These are phyloP conservation scores for Rostratula benghalensis DNA, from an alignment of 2,113 vertebrate genomes.

Conservation along the genomic window DNA sequence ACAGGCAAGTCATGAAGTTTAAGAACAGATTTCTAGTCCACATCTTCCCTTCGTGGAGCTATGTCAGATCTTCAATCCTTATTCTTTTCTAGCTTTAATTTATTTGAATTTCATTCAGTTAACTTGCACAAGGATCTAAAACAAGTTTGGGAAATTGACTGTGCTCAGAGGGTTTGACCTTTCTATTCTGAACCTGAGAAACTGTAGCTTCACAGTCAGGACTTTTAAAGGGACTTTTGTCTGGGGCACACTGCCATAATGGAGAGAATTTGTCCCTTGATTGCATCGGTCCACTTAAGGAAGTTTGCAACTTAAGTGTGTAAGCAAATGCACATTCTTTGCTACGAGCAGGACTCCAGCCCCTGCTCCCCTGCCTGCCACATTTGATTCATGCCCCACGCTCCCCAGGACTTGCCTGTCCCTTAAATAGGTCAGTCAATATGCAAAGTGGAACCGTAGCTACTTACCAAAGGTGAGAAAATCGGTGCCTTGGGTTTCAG, in stretches of 20 bases:
- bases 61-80: not conserved
- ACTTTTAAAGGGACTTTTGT: not conserved
- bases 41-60: not conserved
- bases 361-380: not conserved
- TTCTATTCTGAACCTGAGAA: not conserved
- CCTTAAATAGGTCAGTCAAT: conserved; percentile 54
- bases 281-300: not conserved
- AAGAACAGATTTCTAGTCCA: not conserved
- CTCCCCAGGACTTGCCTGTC: not conserved
- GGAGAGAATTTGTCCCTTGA: not conserved
- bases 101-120: not conserved
- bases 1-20: not conserved
- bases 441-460: conserved; percentile 34
- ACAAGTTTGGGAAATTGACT: not conserved
- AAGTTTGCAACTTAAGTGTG: not conserved
- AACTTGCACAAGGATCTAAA: not conserved
- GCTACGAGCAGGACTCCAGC: not conserved
- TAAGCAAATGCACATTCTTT: not conserved
- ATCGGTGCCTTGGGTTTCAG: conserved; percentile 5
- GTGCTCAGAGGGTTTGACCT: not conserved
- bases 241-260: not conserved
- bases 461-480: not conserved
- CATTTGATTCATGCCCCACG: not conserved
- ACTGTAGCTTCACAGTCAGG: not conserved
- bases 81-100: not conserved